Percentiles rank a stretch among this genome's conserved stretches.
These are phyloP conservation scores for Cheirogaleus medius DNA, from an alignment of 2,113 vertebrate genomes.

Conservation along the genomic window DNA sequence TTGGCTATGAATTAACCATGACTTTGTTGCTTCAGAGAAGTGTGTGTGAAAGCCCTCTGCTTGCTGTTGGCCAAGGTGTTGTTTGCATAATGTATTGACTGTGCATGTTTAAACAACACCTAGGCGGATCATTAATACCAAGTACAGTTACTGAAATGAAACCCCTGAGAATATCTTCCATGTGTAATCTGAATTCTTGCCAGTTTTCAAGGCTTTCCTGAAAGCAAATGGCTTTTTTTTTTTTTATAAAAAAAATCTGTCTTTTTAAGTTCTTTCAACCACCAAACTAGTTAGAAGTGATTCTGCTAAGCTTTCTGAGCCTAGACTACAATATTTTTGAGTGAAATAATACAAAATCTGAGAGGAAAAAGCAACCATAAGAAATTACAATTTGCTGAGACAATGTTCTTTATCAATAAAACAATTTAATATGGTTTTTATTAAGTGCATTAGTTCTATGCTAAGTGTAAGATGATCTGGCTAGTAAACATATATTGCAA, in stretches of 20 bases:
- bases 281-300: background rate
- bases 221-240: conserved; percentile 11
- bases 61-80: background rate
- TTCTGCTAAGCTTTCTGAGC: background rate
- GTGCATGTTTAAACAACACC: conserved; percentile 54
- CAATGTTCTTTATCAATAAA: background rate
- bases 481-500: background rate
- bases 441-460: background rate
- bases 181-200: conserved; percentile 42
- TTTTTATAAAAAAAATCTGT: background rate
- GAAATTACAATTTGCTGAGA: background rate
- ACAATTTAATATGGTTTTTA: background rate
- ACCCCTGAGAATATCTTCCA: conserved; percentile 7
- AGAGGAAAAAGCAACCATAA: background rate
- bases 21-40: conserved; percentile 31
- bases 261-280: conserved; percentile 29
- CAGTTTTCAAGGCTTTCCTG: conserved; percentile 25
- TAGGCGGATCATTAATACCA: conserved; percentile 44
- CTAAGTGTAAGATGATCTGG: background rate
- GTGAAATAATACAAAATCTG: background rate
- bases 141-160: conserved; percentile 58
- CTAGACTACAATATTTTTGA: background rate
- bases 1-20: conserved; percentile 61
- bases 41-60: background rate
- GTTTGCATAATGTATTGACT: conserved; percentile 59